Base-by-base conservation (phyloP, 2,113 vertebrate species). In the Nettapus auritus region DNA sequence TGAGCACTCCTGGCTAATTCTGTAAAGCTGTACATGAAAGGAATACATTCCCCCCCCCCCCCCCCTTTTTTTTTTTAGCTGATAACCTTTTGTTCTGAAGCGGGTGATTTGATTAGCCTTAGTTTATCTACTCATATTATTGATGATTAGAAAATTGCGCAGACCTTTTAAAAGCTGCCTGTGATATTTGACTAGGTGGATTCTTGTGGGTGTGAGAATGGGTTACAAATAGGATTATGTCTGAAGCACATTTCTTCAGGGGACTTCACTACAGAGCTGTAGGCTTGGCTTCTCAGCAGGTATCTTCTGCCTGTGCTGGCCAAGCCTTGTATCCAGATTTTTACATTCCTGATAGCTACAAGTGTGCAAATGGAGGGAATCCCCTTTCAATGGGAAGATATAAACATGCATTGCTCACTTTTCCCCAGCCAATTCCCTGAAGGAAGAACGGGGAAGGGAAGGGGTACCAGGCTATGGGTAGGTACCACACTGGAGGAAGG, bases 1-100 rank as follows among this genome's bases (percentile, higher is more conserved):
- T 1, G 8, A 75, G 33, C 33, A n/a, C 31, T 33, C 55, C 31
- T 31, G 31, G 40, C 55, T 75, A 57, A 19, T 75, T 46, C 64
- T 11, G 3, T 1, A 50, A 33, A 25, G 69, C 46, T 1, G 0
- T 2, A 38, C n/a, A 1, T 2, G 8, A 17, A n/a, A 23, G 53
- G 28, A 81, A 22, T 7, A 5, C 13, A 0, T 9, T 29, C 55
- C 21, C 31, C n/a, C n/a, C n/a, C n/a, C n/a, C n/a, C n/a, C n/a
- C n/a, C n/a, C n/a, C n/a, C n/a, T n/a, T n/a, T 5, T 19, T 64
- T 40, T 63, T 21, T 62, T 38, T 3, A 13, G 1, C 33, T 22
- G 14, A 4, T 8, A 46, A 9, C 33, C 1, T 3, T 46, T 60
- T 33, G 46, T 17, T 74, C 89, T 53, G 55, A 34, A 38, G 62